These are phyloP conservation scores for Cenopis cana DNA, from an alignment of 2,888 invertebrate species.

Conservation along the genomic window DNA sequence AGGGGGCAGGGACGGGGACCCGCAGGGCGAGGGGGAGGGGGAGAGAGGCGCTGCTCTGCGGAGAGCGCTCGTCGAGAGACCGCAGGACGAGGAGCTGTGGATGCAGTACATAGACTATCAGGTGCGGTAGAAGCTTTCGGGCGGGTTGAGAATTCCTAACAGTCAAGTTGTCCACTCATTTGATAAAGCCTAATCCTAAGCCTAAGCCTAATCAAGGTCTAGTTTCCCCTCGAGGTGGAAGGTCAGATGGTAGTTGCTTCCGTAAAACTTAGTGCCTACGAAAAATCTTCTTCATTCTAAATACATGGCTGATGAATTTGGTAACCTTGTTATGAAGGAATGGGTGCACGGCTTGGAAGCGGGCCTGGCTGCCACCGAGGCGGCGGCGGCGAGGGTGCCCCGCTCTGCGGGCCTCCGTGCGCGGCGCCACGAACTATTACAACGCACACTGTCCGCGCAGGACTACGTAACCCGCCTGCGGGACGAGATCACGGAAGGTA, in stretches of 20 bases:
- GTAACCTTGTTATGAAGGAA: conserved; percentile 49
- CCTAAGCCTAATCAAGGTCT: too few relatives aligned
- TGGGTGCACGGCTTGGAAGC: conserved; percentile 51
- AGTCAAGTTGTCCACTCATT: too few relatives aligned
- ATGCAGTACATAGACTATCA: conserved; percentile 65
- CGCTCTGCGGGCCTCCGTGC: conserved; percentile 40
- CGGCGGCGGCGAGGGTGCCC: conserved; percentile 48
- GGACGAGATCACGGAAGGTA: conserved; percentile 50
- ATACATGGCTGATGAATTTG: neutral
- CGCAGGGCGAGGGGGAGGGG: conserved; percentile 45
- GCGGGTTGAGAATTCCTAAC: too few relatives aligned
- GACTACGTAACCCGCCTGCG: conserved; percentile 49
- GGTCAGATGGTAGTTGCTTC: too few relatives aligned
- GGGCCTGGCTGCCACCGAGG: conserved; percentile 51
- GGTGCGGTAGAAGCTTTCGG: too few relatives aligned
- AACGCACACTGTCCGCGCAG: conserved; percentile 53
- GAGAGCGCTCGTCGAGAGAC: conserved; percentile 58
- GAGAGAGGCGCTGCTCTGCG: conserved; percentile 55
- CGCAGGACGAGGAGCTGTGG: conserved; percentile 64
- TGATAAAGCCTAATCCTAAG: too few relatives aligned
- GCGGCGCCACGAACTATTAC: conserved; percentile 42
- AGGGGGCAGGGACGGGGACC: conserved; percentile 41
- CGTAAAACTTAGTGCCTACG: too few relatives aligned
- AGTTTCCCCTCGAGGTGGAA: too few relatives aligned
- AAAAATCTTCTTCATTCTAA: too few relatives aligned